Evolutionary conservation across 2,888 invertebrate species (phyloP).

Genomic region (Erynnis tages): DNA sequence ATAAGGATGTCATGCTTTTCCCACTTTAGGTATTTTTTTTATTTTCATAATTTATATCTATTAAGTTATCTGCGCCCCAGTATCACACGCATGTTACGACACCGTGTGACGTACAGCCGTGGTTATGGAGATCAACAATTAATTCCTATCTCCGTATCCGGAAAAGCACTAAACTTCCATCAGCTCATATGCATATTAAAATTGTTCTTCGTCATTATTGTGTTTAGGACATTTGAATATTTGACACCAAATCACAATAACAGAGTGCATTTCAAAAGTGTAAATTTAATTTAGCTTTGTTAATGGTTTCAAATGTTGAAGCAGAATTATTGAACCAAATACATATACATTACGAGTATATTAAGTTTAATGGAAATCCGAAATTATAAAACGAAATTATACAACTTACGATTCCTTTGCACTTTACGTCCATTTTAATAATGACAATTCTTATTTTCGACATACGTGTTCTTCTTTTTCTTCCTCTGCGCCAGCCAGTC

Average conservation of each 20-base stretch:
- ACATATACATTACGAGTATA: too few species aligned
- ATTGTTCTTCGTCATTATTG: conserved; percentile 56
- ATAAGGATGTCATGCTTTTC: too few species aligned
- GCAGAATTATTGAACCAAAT: too few species aligned
- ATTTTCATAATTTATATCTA: neutral
- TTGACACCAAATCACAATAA: conserved; percentile 30
- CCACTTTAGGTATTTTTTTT: too few species aligned
- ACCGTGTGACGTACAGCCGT: conserved; percentile 44
- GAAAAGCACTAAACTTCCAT: conserved; percentile 79
- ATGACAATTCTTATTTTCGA: too few species aligned
- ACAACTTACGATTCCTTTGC: too few species aligned
- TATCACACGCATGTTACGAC: conserved; percentile 14
- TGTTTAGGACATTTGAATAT: conserved; percentile 59
- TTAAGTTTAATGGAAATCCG: too few species aligned
- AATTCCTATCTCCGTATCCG: conserved; percentile 71
- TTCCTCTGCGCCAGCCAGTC: too few species aligned
- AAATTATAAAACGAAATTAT: too few species aligned
- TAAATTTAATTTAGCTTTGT: neutral
- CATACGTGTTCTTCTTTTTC: too few species aligned
- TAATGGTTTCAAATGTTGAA: neutral
- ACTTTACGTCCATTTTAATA: too few species aligned
- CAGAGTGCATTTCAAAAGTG: conserved; percentile 11
- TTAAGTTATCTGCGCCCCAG: too few species aligned
- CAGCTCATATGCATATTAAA: conserved; percentile 70
- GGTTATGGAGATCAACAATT: conserved; percentile 74